Base-by-base conservation (phyloP, 2,888 invertebrate genomes). In the Halictus quadricinctus region DNA sequence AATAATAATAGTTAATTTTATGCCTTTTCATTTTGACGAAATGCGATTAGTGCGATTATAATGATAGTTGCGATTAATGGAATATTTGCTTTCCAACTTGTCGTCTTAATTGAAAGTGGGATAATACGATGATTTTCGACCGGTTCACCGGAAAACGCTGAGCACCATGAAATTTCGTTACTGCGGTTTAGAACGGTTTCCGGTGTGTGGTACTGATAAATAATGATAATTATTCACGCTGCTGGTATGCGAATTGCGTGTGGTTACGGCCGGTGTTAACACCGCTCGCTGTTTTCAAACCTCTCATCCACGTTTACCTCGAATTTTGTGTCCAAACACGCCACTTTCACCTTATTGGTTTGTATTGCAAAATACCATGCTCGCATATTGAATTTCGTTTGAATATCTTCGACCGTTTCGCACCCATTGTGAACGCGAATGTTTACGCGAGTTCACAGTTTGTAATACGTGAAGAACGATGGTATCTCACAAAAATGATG, bases 131-230 rank as follows among this genome's bases (percentile, higher is more conserved):
- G 36, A 50, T 36, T 18, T 50, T 5, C 21, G 36, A 21, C 50
- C 1, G 2, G n/a, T n/a, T 36, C 50, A 1, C 18, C 21, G 80
- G 73, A 76, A 76, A 82, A 76, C 82, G 69, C 69, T 50, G 76
- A 41, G 29, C 70, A 78, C 64, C 50, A 54, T 43, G 29, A 74
- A 85, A 74, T 80, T 72, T 54, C 73, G 84, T 87, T 87, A 77
- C 69, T 76, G 79, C 74, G 76, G 79, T 84, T 88, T 78, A 70
- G 76, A 72, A 36, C n/a, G 73, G 69, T 75, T 41, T 73, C 87
- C 83, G 85, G 79, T 84, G 86, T 84, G 85, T 81, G 84, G 85
- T 79, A 84, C 25, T 74, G 75, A 77, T 80, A 84, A 80, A 84
- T 75, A 84, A 80, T 75, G 75, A 72, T 72, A 78, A 80, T 80